Conservation (phyloP, 2,797 vertebrate genomes). For the Psittacula derbiana region DNA sequence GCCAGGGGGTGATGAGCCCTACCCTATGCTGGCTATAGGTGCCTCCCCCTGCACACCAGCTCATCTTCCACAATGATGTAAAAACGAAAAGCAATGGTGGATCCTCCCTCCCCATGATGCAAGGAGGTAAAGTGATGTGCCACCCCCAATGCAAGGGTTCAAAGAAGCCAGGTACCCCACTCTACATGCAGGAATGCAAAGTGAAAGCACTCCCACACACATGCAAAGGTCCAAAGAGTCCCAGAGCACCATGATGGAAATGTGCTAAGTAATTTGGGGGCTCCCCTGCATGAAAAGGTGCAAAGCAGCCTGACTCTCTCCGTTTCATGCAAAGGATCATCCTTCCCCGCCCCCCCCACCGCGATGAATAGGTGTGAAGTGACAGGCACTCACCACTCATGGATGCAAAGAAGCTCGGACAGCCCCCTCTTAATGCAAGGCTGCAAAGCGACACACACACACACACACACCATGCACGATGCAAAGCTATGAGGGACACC, state of each 20-base stretch:
- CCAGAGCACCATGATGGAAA: neutral
- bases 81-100: neutral
- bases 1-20: neutral
- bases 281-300: neutral
- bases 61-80: neutral
- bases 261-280: neutral
- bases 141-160: neutral
- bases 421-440: neutral
- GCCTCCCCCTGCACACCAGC: neutral
- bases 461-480: neutral
- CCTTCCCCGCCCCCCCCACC: rapidly evolving
- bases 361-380: neutral
- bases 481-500: neutral
- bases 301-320: neutral
- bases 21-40: neutral
- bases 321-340: neutral
- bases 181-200: neutral
- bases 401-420: neutral
- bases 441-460: neutral
- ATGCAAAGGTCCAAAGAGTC: neutral
- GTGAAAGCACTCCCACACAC: neutral
- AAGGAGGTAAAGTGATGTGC: neutral
- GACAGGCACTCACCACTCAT: neutral
- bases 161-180: neutral
- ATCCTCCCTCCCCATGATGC: neutral